Conservation (phyloP, 64 coral and sea anemone species). For the Dendronephthya gigantea region DNA sequence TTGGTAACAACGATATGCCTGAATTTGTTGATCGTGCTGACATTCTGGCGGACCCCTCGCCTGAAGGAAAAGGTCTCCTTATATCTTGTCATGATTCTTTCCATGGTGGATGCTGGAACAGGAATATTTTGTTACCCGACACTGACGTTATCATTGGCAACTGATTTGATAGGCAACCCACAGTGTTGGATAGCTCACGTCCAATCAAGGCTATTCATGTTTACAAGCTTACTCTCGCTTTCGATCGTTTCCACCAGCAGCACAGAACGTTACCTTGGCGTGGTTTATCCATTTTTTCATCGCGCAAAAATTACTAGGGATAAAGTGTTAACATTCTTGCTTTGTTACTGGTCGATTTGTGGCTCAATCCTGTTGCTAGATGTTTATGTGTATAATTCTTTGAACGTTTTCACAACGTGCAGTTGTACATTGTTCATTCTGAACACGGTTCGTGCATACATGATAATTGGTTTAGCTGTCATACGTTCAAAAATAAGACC, state of each 20-base stretch:
- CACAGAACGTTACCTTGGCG: neutral
- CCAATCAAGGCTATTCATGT: neutral
- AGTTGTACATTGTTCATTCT: neutral
- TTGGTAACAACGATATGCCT: neutral
- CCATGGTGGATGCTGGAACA: neutral
- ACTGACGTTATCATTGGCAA: neutral
- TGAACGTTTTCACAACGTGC: neutral
- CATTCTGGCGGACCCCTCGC: neutral
- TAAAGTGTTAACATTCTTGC: neutral
- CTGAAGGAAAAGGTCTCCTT: neutral
- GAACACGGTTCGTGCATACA: neutral
- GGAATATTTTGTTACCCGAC: neutral
- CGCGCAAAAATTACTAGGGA: neutral
- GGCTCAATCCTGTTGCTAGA: neutral
- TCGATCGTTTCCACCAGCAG: neutral
- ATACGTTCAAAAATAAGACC: neutral
- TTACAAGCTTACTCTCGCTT: neutral
- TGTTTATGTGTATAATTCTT: neutral
- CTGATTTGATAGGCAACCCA: neutral
- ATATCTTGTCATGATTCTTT: neutral
- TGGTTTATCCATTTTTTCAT: neutral
- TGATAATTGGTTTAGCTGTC: neutral
- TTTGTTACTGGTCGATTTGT: neutral
- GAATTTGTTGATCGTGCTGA: neutral
- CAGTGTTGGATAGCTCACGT: neutral